Conservation (phyloP, 2,797 vertebrate species). For the Buceros bicornis region DNA sequence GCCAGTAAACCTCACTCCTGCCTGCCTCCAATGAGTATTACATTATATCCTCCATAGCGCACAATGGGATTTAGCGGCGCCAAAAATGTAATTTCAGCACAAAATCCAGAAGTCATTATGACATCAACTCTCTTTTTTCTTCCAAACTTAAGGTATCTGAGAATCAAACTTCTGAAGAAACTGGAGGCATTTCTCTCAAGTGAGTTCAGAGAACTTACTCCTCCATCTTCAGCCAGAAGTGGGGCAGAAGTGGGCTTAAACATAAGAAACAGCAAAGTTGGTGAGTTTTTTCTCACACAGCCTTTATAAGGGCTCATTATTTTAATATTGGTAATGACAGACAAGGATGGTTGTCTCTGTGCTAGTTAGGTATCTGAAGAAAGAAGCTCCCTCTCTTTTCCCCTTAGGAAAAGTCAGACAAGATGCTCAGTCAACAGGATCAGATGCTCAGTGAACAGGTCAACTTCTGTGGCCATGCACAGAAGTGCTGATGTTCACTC, state of each 20-base stretch:
- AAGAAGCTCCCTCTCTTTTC: not conserved
- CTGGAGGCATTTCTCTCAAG: not conserved
- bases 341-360: not conserved
- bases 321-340: not conserved
- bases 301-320: not conserved
- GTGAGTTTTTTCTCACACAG: not conserved
- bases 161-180: slow-evolving; percentile 20
- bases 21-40: slow-evolving; percentile 70
- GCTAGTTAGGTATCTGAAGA: not conserved
- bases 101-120: slow-evolving; percentile 70
- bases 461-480: not conserved
- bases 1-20: slow-evolving; percentile 74
- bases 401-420: not conserved
- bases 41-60: slow-evolving; percentile 68
- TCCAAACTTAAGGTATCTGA: slow-evolving; percentile 16
- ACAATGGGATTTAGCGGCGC: slow-evolving; percentile 64
- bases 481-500: not conserved
- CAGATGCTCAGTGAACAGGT: not conserved
- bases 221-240: not conserved
- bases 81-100: slow-evolving; percentile 78
- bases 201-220: not conserved
- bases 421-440: not conserved
- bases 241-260: not conserved
- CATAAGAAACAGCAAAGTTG: not conserved
- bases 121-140: slow-evolving; percentile 51